Evolutionary conservation across 1,140 invertebrate genomes (phyloP).

Genomic region (Drosophila punjabiensis): DNA sequence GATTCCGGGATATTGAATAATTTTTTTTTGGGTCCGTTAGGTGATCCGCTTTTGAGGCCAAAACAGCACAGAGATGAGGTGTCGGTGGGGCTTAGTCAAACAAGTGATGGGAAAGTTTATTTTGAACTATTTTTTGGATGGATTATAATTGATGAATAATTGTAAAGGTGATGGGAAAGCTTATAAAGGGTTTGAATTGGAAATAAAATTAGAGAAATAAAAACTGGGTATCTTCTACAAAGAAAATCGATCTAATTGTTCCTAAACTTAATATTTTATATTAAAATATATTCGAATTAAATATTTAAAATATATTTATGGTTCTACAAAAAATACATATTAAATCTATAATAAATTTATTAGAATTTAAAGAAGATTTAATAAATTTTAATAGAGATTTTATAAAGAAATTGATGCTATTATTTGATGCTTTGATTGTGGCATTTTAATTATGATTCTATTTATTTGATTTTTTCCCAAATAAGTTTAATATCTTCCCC

Average conservation of each 20-base stretch:
- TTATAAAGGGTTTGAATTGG: not conserved
- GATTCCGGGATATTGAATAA: constrained; percentile 27
- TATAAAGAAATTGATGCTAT: not conserved
- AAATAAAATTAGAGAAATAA: not conserved
- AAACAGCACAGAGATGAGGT: constrained; percentile 32
- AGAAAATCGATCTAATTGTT: not conserved
- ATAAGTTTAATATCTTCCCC: not conserved
- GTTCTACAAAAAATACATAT: fast-evolving
- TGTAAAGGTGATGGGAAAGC: constrained; percentile 12
- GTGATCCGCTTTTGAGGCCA: constrained; percentile 50
- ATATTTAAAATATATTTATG: not conserved
- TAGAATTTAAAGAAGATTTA: not conserved
- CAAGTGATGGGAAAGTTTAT: constrained; percentile 53
- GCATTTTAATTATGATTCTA: not conserved
- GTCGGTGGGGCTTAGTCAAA: constrained; percentile 26
- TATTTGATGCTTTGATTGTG: not conserved
- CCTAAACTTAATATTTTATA: not conserved
- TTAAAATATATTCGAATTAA: too few relatives aligned
- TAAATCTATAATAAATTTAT: not conserved
- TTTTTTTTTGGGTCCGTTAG: constrained; percentile 39
- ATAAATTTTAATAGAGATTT: not conserved
- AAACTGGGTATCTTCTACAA: not conserved
- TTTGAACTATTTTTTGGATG: not conserved
- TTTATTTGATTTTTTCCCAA: not conserved
- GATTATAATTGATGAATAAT: constrained; percentile 45